Conservation (phyloP, 2,888 invertebrate species). For the Sesia apiformis region DNA sequence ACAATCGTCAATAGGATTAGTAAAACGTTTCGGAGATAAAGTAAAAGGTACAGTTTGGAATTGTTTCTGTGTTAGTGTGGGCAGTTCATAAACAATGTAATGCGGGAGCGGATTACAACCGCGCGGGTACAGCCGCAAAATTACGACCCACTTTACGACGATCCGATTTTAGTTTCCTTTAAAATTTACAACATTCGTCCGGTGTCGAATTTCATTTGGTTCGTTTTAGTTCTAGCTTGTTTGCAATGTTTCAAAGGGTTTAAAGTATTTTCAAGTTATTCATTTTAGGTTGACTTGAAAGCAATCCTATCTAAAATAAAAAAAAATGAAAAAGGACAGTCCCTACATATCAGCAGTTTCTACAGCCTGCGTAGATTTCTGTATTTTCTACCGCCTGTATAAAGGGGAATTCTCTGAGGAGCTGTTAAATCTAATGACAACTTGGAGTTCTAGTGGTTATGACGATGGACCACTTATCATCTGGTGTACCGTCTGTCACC, state of each 20-base stretch:
- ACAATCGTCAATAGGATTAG: slow-evolving; percentile 1
- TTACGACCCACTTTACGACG: slow-evolving; percentile 7
- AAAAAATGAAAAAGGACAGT: too few species aligned
- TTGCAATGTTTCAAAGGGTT: background rate
- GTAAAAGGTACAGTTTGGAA: background rate
- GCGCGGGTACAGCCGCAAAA: slow-evolving; percentile 5
- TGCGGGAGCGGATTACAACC: slow-evolving; percentile 5
- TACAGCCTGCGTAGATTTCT: too few species aligned
- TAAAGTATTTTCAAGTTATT: too few species aligned
- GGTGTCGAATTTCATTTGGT: slow-evolving; percentile 4
- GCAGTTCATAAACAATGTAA: slow-evolving; percentile 13
- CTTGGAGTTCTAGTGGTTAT: too few species aligned
- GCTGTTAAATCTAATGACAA: too few species aligned
- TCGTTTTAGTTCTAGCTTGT: slow-evolving; percentile 3
- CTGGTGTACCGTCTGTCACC: too few species aligned
- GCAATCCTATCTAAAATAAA: too few species aligned
- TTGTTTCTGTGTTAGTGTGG: background rate
- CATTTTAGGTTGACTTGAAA: too few species aligned
- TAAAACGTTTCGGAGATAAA: background rate
- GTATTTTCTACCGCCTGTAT: too few species aligned
- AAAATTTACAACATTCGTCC: slow-evolving; percentile 7
- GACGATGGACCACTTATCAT: too few species aligned
- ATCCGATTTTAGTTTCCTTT: slow-evolving; percentile 11
- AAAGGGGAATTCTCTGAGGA: too few species aligned
- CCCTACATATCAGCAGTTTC: too few species aligned